Conservation (phyloP, 1,140 invertebrate species). For the Brachionus rotundiformis region DNA sequence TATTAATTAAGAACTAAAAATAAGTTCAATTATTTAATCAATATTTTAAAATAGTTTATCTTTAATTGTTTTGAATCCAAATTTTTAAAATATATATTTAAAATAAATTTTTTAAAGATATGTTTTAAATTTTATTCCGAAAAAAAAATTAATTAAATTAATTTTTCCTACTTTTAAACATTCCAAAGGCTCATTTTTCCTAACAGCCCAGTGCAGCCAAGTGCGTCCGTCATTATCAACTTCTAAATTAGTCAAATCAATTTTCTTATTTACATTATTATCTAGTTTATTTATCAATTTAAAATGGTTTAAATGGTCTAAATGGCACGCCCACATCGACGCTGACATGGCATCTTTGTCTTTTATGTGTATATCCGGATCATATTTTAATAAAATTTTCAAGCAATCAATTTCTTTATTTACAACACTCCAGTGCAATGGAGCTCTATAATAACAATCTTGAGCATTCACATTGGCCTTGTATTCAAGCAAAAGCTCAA, state of each 20-base stretch:
- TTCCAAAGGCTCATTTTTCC: slow-evolving; percentile 61
- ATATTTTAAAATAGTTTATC: background rate
- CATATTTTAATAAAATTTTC: slow-evolving; percentile 55
- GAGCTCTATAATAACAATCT: slow-evolving; percentile 59
- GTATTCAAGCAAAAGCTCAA: slow-evolving; percentile 59
- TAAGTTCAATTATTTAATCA: background rate
- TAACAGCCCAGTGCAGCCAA: slow-evolving; percentile 63
- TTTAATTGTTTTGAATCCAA: no score
- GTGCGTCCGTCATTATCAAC: slow-evolving; percentile 61
- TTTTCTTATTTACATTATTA: slow-evolving; percentile 27
- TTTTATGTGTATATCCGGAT: background rate
- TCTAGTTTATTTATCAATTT: slow-evolving; percentile 57
- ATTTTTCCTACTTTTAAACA: slow-evolving; percentile 61
- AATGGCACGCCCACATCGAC: slow-evolving; percentile 64
- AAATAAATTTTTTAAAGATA: no score
- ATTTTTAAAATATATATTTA: no score
- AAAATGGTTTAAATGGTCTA: slow-evolving; percentile 63
- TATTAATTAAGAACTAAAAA: slow-evolving; percentile 52
- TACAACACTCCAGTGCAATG: slow-evolving; percentile 63
- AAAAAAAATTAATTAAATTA: no score
- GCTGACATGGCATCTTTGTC: slow-evolving; percentile 63
- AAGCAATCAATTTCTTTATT: slow-evolving; percentile 59
- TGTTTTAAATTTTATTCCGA: no score
- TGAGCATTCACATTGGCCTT: slow-evolving; percentile 59
- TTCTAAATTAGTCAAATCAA: slow-evolving; percentile 54